Base-by-base conservation (phyloP, 2,888 invertebrate genomes). In the Erpobdella octoculata region DNA sequence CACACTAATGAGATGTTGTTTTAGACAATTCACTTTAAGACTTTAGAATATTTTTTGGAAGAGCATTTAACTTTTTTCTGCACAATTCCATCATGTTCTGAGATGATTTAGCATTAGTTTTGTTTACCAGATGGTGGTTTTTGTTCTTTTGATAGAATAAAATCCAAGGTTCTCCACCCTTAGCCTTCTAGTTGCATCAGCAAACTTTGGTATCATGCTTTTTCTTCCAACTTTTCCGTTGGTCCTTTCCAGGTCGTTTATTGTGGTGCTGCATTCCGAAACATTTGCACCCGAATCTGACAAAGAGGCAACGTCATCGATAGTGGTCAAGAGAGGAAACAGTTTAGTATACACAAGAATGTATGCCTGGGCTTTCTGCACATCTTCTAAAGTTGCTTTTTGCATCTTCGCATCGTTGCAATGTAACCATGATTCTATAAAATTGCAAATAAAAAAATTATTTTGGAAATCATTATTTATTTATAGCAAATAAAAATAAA, bases 351-450 rank as follows among this genome's bases (percentile, higher is more conserved):
- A 83, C 76, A 83, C 78, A 48, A 83, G 77, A 68, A 83, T 82
- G 77, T 83, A 83, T 3, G 81, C 81, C 75, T 83, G 83, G 41
- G 79, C 77, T 31, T 74, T 72, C 18, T 79, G 76, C 28, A 83
- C 82, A 21, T 82, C 81, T 12, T 79, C 78, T 37, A 79, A 28
- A 1, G 76, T 66, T 36, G 78, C 78, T 35, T 79, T 74, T 71
- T 79, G 77, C 72, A 82, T 78, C 35, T 78, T 76, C 0, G 81
- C 79, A 75, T 83, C 83, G 75, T 83, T 83, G 72, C 82, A 82
- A 74, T 82, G 79, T 21, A 82, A 76, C 83, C 83, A 83, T 5
- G 82, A 81, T 48, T 78, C 81, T 81, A 78, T 65, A 31, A 62
- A 6, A 12, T n/a, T 28, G 4, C 15, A 15, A 8, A 53, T 8